Evolutionary conservation across 1,140 invertebrate species (phyloP), one percentile per base, ranked within the genome.

Genomic region (Zelostemma sp.): DNA sequence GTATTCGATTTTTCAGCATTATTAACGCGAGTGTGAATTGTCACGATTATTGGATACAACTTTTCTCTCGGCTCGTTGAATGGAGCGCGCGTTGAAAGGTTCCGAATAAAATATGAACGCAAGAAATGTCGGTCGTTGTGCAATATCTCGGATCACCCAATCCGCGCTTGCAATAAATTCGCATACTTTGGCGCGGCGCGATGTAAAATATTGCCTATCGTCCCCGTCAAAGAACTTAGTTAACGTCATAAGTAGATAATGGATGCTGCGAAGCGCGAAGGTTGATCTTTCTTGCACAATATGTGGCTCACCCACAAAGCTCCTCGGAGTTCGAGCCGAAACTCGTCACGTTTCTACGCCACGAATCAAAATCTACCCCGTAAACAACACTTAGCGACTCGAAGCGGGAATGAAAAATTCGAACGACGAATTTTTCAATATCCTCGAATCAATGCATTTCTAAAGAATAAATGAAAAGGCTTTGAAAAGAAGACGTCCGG

Each of bases 41-140:
- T 76, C 75, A 73, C 62, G 63, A 59, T 75, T 64, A 76, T 75
- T 53, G 40, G 72, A 60, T 62, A 67, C 72, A 73, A 71, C 68
- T 75, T 75, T 73, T 68, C 35, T 14, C 35, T 25, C 21, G 49
- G 48, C 58, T 49, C 9, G 47, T 18, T 21, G 40, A 53, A 38
- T 53, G 40, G 19, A 38, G 12, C 33, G 33, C 16, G 33, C 15
- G 50, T 15, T 12, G 40, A 15, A 41, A 41, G 12, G 14, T 41
- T 15, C 14, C 40, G 40, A 41, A 41, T 15, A 38, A 38, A 25
- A 38, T 38, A 38, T 38, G 9, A 38, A n/a, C 12, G 35, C 40
- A 8, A 41, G 40, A 41, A 41, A 15, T 41, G 40, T 38, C 35
- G 35, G 35, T 2, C 9, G 2, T 12, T 14, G 11, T 6, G 4